Percentiles rank a stretch among this genome's conserved stretches.
Conservation (phyloP, 2,113 vertebrate species). For the Corvus moneduloides region DNA sequence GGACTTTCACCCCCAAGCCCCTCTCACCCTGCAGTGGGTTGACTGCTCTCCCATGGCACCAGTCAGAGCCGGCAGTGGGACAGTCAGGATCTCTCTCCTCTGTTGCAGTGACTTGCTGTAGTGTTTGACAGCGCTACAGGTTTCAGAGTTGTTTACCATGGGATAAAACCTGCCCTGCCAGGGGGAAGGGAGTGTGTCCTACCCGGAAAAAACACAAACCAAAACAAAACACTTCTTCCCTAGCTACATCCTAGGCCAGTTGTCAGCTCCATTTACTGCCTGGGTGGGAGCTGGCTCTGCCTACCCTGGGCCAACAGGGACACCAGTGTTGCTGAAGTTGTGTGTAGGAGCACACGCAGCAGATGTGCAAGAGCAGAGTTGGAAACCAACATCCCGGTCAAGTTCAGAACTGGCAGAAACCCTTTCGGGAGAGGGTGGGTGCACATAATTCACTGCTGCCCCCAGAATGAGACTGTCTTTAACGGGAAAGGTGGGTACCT, state of each 20-base stretch:
- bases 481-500: not conserved
- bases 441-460: not conserved
- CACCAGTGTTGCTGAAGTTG: not conserved
- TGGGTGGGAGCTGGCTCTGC: not conserved
- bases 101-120: not conserved
- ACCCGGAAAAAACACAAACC: not conserved
- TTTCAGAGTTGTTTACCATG: not conserved
- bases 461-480: not conserved
- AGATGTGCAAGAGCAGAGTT: not conserved
- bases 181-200: constrained; percentile 19
- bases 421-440: not conserved
- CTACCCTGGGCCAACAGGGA: not conserved
- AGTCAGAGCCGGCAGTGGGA: not conserved
- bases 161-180: constrained; percentile 21
- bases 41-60: not conserved
- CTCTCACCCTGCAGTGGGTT: fast-evolving
- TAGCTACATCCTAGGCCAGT: not conserved
- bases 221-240: not conserved
- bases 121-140: not conserved
- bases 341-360: not conserved
- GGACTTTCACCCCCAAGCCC: not conserved
- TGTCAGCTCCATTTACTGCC: not conserved
- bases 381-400: not conserved
- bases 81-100: not conserved
- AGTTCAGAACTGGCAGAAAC: not conserved